These are phyloP conservation scores for Tridacna crocea DNA, from an alignment of 2,888 invertebrate species.

Conservation along the genomic window DNA sequence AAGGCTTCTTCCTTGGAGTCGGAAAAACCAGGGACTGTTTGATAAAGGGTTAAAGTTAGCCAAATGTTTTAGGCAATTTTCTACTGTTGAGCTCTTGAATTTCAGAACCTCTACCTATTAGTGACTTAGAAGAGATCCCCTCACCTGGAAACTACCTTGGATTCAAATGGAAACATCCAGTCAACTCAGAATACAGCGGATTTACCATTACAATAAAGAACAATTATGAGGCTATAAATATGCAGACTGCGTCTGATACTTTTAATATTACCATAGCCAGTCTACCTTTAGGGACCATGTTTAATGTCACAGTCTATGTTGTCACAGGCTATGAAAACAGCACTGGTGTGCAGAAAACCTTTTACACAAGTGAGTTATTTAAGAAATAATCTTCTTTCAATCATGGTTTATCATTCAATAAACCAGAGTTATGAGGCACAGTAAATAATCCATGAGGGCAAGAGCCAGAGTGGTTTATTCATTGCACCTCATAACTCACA, in stretches of 20 bases:
- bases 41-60: no score
- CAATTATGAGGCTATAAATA: slow-evolving; percentile 24
- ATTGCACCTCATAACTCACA: no score
- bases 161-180: slow-evolving; percentile 47
- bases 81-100: not conserved
- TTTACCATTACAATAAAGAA: slow-evolving; percentile 38
- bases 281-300: slow-evolving; percentile 62
- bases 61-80: no score
- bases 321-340: slow-evolving; percentile 68
- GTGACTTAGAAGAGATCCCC: slow-evolving; percentile 36
- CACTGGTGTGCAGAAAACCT: slow-evolving; percentile 34
- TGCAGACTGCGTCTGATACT: slow-evolving; percentile 28
- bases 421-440: no score
- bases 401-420: no score
- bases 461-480: no score
- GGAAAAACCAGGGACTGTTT: no score
- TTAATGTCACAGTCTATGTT: slow-evolving; percentile 65
- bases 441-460: no score
- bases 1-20: no score
- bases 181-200: slow-evolving; percentile 29
- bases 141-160: slow-evolving; percentile 46
- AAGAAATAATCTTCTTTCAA: not conserved
- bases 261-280: slow-evolving; percentile 52
- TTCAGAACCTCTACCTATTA: slow-evolving; percentile 52
- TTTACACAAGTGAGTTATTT: slow-evolving; percentile 66